Base-by-base conservation (phyloP, 2,797 vertebrate genomes). In the Tenualosa ilisha region DNA sequence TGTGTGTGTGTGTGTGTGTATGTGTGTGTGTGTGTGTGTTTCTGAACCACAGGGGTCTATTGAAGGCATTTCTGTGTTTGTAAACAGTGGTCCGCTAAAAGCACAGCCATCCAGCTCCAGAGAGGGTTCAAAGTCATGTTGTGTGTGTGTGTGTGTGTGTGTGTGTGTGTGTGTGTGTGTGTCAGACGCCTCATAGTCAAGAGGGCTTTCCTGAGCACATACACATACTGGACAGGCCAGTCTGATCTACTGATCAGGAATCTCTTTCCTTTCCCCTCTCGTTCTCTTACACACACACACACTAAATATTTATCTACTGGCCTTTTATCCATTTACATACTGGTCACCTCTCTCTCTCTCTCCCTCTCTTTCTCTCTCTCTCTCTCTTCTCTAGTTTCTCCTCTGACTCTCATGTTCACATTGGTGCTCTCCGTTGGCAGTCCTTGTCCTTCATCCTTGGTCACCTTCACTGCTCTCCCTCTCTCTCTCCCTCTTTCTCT, bases 341-440 rank as follows among this genome's bases (percentile, higher is more conserved):
- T 81, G 82, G 68, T 83, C 82, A 53, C 15, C 20, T 22, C 54
- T 84, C 54, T 49, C 84, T 68, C 86, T 86, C 53, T 56, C 3
- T 17, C 17, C 22, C 15, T 5, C 17, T 3, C 54, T 56, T 22
- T 49, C 84, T 68, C 86, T 86, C 53, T 56, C 3, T 17, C 17
- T 56, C 15, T 5, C 17, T 3, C 54, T 56, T 22, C 54, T 56
- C 17, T 56, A 53, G 59, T 63, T 63, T 24, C 59, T 63, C 9
- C 59, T 63, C 59, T 11, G 63, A 31, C 11, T 75, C 12, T 72
- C 12, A 12, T 75, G 15, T 40, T 72, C 65, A 72, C 65, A 37
- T 31, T 31, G 26, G 13, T 31, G 6, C 68, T 75, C 68, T 75
- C 31, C 37, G 31, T 26, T 72, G 26, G 65, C 65, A 72, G 65